A percentile compares a stretch with the other conserved stretches of the same genome.
These are phyloP conservation scores for Bergia sp. DNA, from an alignment of 92 coral and sea anemone species.

Conservation along the genomic window DNA sequence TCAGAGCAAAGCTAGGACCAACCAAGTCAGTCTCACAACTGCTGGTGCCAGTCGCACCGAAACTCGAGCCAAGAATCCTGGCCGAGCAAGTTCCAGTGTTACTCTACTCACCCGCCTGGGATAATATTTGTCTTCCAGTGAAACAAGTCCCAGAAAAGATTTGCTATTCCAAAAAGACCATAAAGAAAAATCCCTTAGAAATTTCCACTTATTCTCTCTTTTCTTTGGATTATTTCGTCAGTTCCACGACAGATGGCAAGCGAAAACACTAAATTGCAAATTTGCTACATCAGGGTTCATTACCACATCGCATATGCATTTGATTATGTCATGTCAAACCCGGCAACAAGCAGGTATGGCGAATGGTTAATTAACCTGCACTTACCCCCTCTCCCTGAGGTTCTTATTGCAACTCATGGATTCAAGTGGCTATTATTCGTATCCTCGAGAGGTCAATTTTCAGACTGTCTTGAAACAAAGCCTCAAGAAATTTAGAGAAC, in stretches of 20 bases:
- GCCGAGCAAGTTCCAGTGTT: neutral
- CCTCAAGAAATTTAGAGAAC: neutral
- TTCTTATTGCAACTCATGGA: neutral
- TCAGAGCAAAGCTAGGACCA: neutral
- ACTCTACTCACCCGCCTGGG: conserved; percentile 42
- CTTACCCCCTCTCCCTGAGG: conserved; percentile 32
- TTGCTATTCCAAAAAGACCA: conserved; percentile 43
- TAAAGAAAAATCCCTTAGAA: conserved; percentile 31
- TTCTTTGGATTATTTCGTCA: conserved; percentile 70
- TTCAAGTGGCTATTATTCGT: conserved; percentile 16
- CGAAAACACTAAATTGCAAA: conserved; percentile 64
- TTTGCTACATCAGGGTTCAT: conserved; percentile 81
- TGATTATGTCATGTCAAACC: conserved; percentile 90
- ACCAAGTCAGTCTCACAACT: neutral
- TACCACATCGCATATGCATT: conserved; percentile 95
- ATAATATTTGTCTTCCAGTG: neutral
- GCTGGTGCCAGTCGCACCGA: neutral
- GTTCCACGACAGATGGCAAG: conserved; percentile 68
- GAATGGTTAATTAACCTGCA: conserved; percentile 65
- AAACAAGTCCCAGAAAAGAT: conserved; percentile 26
- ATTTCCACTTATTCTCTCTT: conserved; percentile 46
- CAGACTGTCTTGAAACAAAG: neutral
- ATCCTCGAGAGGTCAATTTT: conserved; percentile 14
- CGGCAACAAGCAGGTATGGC: conserved; percentile 75
- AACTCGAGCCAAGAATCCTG: neutral